These are phyloP conservation scores for Lepidochrysops patricia DNA, from an alignment of 2,888 invertebrate genomes.

Conservation along the genomic window DNA sequence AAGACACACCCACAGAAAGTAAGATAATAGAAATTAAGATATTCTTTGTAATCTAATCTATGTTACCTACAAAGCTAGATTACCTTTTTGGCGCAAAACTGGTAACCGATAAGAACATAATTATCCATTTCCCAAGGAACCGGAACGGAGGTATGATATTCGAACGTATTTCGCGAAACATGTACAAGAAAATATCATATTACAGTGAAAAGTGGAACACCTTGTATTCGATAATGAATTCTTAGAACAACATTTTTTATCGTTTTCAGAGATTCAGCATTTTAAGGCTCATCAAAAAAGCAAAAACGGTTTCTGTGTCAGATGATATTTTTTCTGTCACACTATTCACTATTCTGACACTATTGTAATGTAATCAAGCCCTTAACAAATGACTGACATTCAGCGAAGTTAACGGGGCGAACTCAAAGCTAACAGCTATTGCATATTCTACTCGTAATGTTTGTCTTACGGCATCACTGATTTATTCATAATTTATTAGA, in stretches of 20 bases:
- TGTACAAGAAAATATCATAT: neutral
- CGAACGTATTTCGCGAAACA: neutral
- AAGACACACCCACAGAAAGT: neutral
- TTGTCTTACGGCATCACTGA: slow-evolving; percentile 47
- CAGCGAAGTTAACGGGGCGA: neutral
- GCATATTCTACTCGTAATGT: slow-evolving; percentile 48
- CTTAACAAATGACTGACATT: neutral
- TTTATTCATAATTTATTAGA: slow-evolving; percentile 57
- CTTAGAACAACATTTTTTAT: too few relatives aligned
- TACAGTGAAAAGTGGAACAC: neutral
- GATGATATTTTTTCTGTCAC: too few relatives aligned
- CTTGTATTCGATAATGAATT: neutral
- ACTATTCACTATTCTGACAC: too few relatives aligned
- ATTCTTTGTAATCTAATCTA: neutral
- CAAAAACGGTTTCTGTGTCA: too few relatives aligned
- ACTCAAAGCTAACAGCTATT: neutral
- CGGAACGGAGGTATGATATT: neutral
- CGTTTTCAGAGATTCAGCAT: too few relatives aligned
- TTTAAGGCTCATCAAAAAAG: too few relatives aligned
- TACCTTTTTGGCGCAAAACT: neutral
- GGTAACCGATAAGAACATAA: neutral
- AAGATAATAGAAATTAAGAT: neutral
- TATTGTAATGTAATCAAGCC: neutral
- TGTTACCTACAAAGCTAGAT: neutral
- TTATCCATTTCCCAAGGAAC: neutral